Evolutionary conservation across 2,888 invertebrate genomes (phyloP).

Genomic region (Calliphora vomitoria): DNA sequence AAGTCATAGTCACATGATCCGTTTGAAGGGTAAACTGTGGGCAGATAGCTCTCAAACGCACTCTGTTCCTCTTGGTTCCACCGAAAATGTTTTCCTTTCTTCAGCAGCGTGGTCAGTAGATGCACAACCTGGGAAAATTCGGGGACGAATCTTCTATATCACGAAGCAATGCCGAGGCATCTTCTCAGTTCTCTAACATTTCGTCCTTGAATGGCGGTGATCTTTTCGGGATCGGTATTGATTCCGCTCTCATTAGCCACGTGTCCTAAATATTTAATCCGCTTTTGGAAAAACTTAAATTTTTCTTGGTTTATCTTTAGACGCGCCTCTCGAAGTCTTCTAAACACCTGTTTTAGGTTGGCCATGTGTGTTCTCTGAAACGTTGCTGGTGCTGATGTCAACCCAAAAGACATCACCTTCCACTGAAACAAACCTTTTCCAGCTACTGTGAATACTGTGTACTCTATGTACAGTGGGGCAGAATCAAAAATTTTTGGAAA

Average conservation of each 20-base stretch:
- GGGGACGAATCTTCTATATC: slow-evolving; percentile 9
- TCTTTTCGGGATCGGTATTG: too few relatives aligned
- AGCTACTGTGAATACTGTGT: slow-evolving; percentile 20
- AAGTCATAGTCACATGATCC: not conserved
- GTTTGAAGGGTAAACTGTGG: not conserved
- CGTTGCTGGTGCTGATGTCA: not conserved
- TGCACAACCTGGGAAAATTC: not conserved
- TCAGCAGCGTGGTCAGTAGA: not conserved
- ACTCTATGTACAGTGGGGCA: too few relatives aligned
- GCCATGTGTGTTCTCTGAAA: not conserved
- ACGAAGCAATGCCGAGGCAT: slow-evolving; percentile 8
- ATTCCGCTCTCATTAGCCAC: too few relatives aligned
- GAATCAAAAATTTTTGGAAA: too few relatives aligned
- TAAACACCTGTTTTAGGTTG: slow-evolving; percentile 1
- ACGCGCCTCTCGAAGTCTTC: not conserved
- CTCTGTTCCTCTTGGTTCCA: slow-evolving; percentile 14
- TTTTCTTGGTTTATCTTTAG: not conserved
- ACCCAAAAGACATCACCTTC: slow-evolving; percentile 52
- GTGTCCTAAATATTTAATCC: not conserved
- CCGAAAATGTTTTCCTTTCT: not conserved
- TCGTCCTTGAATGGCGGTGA: too few relatives aligned
- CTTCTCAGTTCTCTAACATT: not conserved
- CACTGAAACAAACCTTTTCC: slow-evolving; percentile 46
- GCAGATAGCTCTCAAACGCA: not conserved
- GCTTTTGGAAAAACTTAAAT: not conserved